Conservation (phyloP, 2,888 invertebrate genomes). For the Tenthredo distinguenda region DNA sequence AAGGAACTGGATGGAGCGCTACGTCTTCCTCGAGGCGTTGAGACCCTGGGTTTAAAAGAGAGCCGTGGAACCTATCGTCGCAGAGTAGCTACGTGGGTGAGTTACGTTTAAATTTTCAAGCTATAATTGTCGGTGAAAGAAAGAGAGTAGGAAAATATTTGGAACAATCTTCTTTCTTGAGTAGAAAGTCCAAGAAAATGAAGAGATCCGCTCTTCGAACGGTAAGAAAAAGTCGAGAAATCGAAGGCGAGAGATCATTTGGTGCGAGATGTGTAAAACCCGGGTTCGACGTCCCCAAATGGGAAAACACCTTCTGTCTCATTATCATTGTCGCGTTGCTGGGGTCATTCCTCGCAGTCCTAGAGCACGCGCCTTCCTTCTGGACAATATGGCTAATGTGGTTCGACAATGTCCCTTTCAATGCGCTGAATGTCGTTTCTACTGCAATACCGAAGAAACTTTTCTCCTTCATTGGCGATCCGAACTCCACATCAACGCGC, state of each 20-base stretch:
- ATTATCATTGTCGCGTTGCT: slow-evolving; percentile 87
- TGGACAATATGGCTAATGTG: slow-evolving; percentile 88
- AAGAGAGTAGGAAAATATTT: slow-evolving; percentile 9
- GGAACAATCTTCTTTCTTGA: slow-evolving; percentile 18
- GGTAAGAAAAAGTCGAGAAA: slow-evolving; percentile 78
- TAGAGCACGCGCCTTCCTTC: slow-evolving; percentile 82
- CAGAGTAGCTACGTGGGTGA: slow-evolving; percentile 54
- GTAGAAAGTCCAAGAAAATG: slow-evolving; percentile 66
- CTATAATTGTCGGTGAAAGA: slow-evolving; percentile 23
- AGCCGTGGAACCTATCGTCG: slow-evolving; percentile 56
- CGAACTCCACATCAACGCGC: slow-evolving; percentile 80
- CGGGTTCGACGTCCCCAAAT: slow-evolving; percentile 85
- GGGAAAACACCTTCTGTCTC: slow-evolving; percentile 92
- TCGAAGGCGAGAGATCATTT: slow-evolving; percentile 82
- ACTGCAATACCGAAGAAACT: slow-evolving; percentile 87
- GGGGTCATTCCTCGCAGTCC: slow-evolving; percentile 83
- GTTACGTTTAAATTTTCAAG: not conserved
- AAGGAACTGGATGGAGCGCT: slow-evolving; percentile 82
- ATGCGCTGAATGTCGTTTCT: slow-evolving; percentile 91
- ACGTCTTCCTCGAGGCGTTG: slow-evolving; percentile 62
- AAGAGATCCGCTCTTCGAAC: slow-evolving; percentile 59
- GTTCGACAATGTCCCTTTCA: slow-evolving; percentile 92
- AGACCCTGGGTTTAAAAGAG: slow-evolving; percentile 40
- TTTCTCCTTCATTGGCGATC: slow-evolving; percentile 89
- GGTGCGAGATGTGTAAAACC: slow-evolving; percentile 87